A percentile compares a stretch with the other conserved stretches of the same genome.
phyloP scores from a whole-genome alignment of 2,888 invertebrate genomes.

The Pocota personata region DNA sequence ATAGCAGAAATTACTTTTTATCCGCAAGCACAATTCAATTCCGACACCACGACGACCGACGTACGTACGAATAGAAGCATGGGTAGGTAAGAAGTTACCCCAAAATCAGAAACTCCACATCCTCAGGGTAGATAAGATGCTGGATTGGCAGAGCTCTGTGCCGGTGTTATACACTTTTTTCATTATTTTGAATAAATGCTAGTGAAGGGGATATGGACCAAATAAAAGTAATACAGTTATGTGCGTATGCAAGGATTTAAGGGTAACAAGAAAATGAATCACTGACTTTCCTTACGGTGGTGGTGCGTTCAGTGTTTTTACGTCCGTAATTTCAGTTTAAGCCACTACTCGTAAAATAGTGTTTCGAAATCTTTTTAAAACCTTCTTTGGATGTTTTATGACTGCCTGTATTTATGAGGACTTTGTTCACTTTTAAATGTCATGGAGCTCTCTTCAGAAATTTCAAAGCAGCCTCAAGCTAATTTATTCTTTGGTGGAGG shows the following conservation, averaged over 20 bases:
- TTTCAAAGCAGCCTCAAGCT: background rate
- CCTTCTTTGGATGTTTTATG: no score
- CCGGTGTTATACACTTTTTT: background rate
- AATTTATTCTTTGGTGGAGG: background rate
- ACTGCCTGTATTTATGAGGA: background rate
- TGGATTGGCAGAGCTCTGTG: background rate
- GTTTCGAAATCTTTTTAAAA: no score
- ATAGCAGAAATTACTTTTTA: slow-evolving; percentile 56
- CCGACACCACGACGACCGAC: slow-evolving; percentile 4
- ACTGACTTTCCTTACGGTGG: background rate
- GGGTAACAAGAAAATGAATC: background rate
- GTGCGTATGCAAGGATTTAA: background rate
- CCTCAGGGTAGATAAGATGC: slow-evolving; percentile 1
- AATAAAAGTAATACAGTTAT: slow-evolving; percentile 15
- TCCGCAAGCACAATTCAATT: slow-evolving; percentile 55
- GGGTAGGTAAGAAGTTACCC: background rate
- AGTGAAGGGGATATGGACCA: background rate
- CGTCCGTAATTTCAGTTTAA: background rate
- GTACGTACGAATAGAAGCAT: background rate
- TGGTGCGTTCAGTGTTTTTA: background rate
- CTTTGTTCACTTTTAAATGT: background rate
- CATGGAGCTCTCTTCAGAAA: background rate
- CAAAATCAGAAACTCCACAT: slow-evolving; percentile 9
- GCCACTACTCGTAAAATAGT: background rate
- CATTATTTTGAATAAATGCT: slow-evolving; percentile 17